A percentile compares a stretch with the other conserved stretches of the same genome.
These are phyloP conservation scores for Saxidomus purpurata DNA, from an alignment of 1,140 invertebrate genomes.

Conservation along the genomic window DNA sequence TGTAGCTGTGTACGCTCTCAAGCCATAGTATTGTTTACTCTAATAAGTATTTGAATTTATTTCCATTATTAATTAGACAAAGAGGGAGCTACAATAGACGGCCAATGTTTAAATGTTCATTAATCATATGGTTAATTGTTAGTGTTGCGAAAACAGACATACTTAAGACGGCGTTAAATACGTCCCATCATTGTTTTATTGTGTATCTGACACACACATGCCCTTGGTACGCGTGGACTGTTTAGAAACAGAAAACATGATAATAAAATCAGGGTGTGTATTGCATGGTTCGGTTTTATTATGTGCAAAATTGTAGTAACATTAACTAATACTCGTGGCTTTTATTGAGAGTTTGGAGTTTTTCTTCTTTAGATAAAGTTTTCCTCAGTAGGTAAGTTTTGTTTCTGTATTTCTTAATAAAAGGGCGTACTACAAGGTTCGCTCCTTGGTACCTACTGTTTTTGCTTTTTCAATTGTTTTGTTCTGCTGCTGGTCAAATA, in stretches of 20 bases:
- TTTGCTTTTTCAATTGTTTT: too few species aligned
- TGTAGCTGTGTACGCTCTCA: neutral
- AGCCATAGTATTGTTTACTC: neutral
- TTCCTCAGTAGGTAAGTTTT: too few species aligned
- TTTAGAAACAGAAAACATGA: neutral
- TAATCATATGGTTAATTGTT: neutral
- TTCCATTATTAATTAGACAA: neutral
- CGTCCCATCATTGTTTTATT: neutral
- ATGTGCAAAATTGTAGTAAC: neutral
- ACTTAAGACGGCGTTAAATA: neutral
- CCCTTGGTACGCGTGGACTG: neutral
- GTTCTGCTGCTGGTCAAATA: too few species aligned
- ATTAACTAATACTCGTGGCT: too few species aligned
- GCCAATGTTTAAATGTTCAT: neutral
- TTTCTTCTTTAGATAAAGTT: too few species aligned
- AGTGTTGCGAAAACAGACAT: neutral
- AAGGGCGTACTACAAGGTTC: too few species aligned
- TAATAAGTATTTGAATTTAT: neutral
- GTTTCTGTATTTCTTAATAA: too few species aligned
- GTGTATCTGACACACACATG: neutral
- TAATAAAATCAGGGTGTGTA: slow-evolving; percentile 5
- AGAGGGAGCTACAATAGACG: neutral
- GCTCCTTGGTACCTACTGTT: too few species aligned
- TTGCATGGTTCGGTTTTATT: neutral
- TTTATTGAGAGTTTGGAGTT: too few species aligned